Evolutionary conservation across 1,140 invertebrate genomes (phyloP).

Genomic region (Wasmannia auropunctata): DNA sequence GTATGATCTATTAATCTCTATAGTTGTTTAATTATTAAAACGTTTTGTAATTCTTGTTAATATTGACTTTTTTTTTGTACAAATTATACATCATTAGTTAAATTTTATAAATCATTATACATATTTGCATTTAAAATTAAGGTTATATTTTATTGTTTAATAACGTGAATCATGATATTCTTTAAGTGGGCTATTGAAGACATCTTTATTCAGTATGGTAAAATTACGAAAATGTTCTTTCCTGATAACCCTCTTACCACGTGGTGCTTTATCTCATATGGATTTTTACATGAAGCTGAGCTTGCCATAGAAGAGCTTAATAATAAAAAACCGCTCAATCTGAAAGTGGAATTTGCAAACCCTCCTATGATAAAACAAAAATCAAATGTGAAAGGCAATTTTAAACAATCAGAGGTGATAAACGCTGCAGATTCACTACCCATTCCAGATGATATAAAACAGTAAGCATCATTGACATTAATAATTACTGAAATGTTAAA

Average conservation of each 20-base stretch:
- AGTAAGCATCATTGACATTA: constrained; percentile 2
- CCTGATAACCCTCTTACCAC: constrained; percentile 46
- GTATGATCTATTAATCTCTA: constrained; percentile 59
- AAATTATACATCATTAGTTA: constrained; percentile 29
- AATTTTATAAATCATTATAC: constrained; percentile 12
- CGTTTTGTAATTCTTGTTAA: background rate
- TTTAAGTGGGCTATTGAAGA: constrained; percentile 75
- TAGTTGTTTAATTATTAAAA: constrained; percentile 38
- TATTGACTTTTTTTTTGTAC: background rate
- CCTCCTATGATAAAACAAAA: constrained; percentile 56
- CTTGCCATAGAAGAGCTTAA: constrained; percentile 73
- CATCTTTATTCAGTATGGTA: constrained; percentile 77
- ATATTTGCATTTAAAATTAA: background rate
- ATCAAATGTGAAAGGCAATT: background rate
- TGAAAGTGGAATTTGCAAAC: constrained; percentile 73
- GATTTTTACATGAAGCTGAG: constrained; percentile 78
- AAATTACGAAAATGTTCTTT: constrained; percentile 66
- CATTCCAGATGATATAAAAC: background rate
- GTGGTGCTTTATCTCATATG: constrained; percentile 77
- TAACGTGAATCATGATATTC: background rate
- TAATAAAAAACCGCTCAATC: constrained; percentile 66
- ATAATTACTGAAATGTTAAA: constrained; percentile 9
- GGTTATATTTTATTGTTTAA: background rate
- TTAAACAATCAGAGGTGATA: background rate
- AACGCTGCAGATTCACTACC: background rate